These are phyloP conservation scores for Babylonia areolata DNA, from an alignment of 1,140 invertebrate genomes.

Conservation along the genomic window DNA sequence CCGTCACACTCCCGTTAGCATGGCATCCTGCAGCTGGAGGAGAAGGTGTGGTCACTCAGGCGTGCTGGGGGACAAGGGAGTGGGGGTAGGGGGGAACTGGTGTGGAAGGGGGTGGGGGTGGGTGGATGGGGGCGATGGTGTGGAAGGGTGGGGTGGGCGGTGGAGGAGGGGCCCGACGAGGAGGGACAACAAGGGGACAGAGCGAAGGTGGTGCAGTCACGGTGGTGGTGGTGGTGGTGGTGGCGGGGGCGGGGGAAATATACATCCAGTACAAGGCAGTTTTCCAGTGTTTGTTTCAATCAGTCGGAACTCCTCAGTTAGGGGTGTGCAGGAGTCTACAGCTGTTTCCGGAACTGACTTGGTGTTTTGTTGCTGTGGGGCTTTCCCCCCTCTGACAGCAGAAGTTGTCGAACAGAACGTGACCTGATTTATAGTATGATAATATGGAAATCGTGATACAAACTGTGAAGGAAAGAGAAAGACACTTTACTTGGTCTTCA, in stretches of 20 bases:
- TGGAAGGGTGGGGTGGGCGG: not conserved
- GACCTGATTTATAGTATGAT: no score
- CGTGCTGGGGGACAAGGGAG: not conserved
- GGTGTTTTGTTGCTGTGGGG: conserved; percentile 65
- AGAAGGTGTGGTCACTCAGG: not conserved
- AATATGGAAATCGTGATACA: no score
- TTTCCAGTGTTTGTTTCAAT: conserved; percentile 56
- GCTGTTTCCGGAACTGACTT: conserved; percentile 42
- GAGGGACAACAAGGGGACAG: conserved; percentile 58
- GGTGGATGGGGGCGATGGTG: not conserved
- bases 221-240: conserved; percentile 58
- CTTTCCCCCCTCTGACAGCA: conserved; percentile 38
- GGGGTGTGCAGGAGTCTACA: conserved; percentile 57
- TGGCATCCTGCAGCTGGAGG: no score
- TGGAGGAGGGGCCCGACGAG: conserved; percentile 49
- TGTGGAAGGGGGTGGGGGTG: not conserved
- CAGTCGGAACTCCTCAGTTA: conserved; percentile 64
- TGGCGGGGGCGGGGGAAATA: conserved; percentile 60
- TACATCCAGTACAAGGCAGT: conserved; percentile 68
- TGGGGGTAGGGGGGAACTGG: not conserved
- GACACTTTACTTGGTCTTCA: no score
- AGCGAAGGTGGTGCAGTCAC: conserved; percentile 32
- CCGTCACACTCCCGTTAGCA: conserved; percentile 3
- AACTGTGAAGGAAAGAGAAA: no score
- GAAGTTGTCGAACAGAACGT: not conserved